A percentile compares a stretch with the other conserved stretches of the same genome.
Conservation (phyloP, 2,113 vertebrate genomes). For the Acinonyx jubatus region DNA sequence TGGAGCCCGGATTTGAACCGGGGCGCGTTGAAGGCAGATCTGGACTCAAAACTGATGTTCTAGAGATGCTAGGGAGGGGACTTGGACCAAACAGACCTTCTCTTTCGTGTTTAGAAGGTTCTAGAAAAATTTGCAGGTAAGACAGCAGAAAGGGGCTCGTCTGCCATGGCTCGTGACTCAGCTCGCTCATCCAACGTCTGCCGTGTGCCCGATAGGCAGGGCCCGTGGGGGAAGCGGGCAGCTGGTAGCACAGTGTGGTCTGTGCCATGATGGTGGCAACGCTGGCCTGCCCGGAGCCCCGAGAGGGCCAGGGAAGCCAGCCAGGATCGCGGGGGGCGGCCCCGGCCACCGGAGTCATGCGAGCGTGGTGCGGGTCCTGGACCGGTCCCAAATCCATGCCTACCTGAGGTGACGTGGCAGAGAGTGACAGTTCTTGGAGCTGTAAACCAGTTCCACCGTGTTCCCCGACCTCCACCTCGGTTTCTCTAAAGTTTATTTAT, state of each 20-base stretch:
- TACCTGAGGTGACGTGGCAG: background rate
- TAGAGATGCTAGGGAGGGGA: background rate
- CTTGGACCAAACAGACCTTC: background rate
- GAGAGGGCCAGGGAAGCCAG: background rate
- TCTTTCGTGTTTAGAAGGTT: background rate
- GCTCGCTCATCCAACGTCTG: too few relatives aligned
- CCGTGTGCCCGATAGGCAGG: background rate
- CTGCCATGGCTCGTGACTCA: background rate
- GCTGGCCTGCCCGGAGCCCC: background rate
- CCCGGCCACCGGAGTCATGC: too few relatives aligned
- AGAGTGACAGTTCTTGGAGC: accelerated
- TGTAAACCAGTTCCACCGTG: background rate
- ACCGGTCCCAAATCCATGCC: background rate
- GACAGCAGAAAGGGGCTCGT: background rate
- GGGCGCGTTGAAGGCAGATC: background rate
- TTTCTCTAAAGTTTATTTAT: too few relatives aligned
- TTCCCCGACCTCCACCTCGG: background rate
- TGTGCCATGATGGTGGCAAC: background rate
- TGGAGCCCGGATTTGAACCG: background rate
- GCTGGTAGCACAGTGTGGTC: accelerated
- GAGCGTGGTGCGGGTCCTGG: accelerated
- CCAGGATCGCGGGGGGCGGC: background rate
- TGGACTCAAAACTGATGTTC: background rate
- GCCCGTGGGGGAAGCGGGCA: accelerated
- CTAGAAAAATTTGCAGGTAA: background rate